phyloP scores from a whole-genome alignment of 2,113 vertebrate species.

The Gnathonemus echidnorhynchus region DNA sequence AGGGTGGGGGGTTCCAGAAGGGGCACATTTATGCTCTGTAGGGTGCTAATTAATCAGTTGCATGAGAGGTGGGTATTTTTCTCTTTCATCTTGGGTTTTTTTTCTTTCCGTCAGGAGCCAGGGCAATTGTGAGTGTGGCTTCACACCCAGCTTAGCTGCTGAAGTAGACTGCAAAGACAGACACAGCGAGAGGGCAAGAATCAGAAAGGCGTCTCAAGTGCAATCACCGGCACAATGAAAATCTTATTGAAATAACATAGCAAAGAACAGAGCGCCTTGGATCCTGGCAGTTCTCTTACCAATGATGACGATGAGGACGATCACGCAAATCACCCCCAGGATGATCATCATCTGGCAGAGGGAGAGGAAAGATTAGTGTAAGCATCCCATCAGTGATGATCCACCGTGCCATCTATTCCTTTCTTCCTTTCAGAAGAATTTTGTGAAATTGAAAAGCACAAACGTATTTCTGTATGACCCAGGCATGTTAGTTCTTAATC shows the following conservation, averaged over 20 bases:
- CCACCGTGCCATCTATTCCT: neutral
- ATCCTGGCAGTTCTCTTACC: slow-evolving; percentile 60
- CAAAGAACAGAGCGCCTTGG: neutral
- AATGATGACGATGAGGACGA: slow-evolving; percentile 88
- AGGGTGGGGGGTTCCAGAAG: slow-evolving; percentile 40
- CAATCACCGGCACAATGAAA: neutral
- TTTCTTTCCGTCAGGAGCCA: slow-evolving; percentile 47
- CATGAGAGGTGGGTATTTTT: slow-evolving; percentile 16
- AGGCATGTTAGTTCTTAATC: neutral
- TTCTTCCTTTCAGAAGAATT: neutral
- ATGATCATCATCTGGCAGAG: slow-evolving; percentile 90
- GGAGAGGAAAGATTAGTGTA: neutral
- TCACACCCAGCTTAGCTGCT: slow-evolving; percentile 66
- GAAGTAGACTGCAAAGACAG: slow-evolving; percentile 63
- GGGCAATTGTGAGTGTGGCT: slow-evolving; percentile 48
- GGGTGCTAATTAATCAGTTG: slow-evolving; percentile 38
- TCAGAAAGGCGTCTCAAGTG: neutral
- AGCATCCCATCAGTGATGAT: neutral
- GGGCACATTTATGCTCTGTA: slow-evolving; percentile 53
- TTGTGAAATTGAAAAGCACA: neutral
- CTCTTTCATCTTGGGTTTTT: slow-evolving; percentile 51
- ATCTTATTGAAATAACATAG: neutral
- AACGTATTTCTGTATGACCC: neutral
- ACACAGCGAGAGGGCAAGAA: neutral
- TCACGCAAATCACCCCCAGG: slow-evolving; percentile 74